Conservation (phyloP, 2,113 vertebrate genomes). For the Anhinga anhinga region DNA sequence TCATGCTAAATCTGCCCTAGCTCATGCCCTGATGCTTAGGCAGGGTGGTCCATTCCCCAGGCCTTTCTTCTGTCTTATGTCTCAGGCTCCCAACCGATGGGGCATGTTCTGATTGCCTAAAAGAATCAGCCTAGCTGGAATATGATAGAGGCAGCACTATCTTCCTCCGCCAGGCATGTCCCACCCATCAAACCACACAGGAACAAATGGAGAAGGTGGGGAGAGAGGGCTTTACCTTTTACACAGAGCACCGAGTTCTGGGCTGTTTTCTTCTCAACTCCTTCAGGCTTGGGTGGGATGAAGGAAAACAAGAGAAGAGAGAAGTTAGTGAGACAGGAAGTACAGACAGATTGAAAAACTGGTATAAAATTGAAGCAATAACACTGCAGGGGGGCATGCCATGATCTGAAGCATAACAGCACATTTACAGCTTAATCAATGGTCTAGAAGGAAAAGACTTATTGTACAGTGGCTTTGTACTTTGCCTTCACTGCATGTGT, state of each 20-base stretch:
- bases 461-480: neutral
- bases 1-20: no score
- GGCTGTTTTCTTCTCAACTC: conserved; percentile 65
- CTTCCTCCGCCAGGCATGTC: neutral
- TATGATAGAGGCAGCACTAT: neutral
- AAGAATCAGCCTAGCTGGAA: no score
- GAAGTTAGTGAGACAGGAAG: no score
- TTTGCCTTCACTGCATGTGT: neutral
- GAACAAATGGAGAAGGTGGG: neutral
- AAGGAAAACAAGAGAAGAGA: neutral
- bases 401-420: neutral
- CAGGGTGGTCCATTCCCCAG: no score
- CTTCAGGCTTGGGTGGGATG: conserved; percentile 68
- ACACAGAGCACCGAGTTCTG: conserved; percentile 68
- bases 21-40: no score
- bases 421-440: neutral
- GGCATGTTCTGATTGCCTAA: no score
- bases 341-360: neutral
- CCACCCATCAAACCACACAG: neutral
- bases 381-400: neutral
- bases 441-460: neutral
- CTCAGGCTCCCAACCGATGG: no score
- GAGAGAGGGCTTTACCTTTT: conserved; percentile 60
- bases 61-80: no score
- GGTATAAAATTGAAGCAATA: neutral